phyloP scores from a whole-genome alignment of 2,113 vertebrate species.

The Cryptotis parvus region DNA sequence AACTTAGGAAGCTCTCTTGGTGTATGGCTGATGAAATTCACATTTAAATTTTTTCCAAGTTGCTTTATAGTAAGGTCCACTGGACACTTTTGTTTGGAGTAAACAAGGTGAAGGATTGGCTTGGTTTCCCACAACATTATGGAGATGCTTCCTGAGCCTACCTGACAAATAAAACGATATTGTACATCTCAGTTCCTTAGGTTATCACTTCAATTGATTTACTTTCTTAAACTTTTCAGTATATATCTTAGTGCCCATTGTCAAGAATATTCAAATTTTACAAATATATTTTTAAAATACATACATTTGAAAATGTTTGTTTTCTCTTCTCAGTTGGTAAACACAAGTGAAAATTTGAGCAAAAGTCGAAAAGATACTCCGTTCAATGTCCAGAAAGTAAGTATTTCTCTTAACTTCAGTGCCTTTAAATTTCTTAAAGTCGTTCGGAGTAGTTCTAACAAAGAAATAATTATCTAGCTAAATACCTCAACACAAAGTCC shows the following conservation, averaged over 20 bases:
- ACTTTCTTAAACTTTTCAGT: slow-evolving; percentile 33
- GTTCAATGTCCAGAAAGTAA: slow-evolving; percentile 96
- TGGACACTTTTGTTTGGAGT: slow-evolving; percentile 23
- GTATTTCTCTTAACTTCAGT: slow-evolving; percentile 61
- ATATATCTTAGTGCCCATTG: not conserved
- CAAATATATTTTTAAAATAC: slow-evolving; percentile 17
- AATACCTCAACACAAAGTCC: not conserved
- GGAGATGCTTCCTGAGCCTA: not conserved
- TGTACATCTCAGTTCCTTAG: slow-evolving; percentile 12
- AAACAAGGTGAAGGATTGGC: not conserved
- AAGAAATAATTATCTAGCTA: slow-evolving; percentile 9
- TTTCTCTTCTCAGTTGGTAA: slow-evolving; percentile 90
- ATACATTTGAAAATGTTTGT: not conserved
- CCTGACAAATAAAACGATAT: not conserved
- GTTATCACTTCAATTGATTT: slow-evolving; percentile 29
- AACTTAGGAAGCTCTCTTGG: slow-evolving; percentile 3
- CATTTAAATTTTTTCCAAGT: not conserved
- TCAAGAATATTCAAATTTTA: slow-evolving; percentile 49
- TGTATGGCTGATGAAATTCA: slow-evolving; percentile 1
- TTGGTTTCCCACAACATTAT: not conserved
- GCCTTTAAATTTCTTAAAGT: slow-evolving; percentile 48
- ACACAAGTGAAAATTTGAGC: slow-evolving; percentile 96
- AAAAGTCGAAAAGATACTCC: slow-evolving; percentile 95
- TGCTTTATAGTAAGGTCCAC: not conserved
- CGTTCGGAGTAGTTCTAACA: slow-evolving; percentile 19